These are phyloP conservation scores for Pyralis farinalis DNA, from an alignment of 2,888 invertebrate genomes.

Conservation along the genomic window DNA sequence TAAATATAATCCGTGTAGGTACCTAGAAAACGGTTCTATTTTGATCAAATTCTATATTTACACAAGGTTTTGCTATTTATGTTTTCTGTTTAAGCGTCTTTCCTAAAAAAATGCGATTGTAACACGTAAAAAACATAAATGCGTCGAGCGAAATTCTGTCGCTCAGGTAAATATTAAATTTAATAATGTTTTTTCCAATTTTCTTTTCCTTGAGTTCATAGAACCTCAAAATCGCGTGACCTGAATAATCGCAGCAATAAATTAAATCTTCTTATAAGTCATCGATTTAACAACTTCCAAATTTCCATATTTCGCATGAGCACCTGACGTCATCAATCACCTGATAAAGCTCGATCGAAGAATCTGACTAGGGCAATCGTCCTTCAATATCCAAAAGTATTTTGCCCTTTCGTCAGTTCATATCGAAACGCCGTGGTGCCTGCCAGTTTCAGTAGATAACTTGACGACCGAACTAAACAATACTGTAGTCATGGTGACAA, in stretches of 20 bases:
- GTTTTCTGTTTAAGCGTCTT: no score
- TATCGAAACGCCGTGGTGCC: slow-evolving; percentile 54
- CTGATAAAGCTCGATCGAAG: slow-evolving; percentile 52
- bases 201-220: slow-evolving; percentile 11
- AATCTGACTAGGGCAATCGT: slow-evolving; percentile 37
- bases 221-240: slow-evolving; percentile 17
- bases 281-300: slow-evolving; percentile 28
- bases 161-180: no score
- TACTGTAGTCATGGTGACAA: slow-evolving; percentile 64
- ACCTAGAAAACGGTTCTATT: no score
- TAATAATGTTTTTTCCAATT: no score
- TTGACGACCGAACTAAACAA: slow-evolving; percentile 35
- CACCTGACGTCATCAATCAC: slow-evolving; percentile 65
- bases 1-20: no score
- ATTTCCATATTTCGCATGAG: slow-evolving; percentile 38
- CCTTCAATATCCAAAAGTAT: slow-evolving; percentile 58
- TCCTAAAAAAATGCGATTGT: no score
- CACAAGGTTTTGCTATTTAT: no score
- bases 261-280: slow-evolving; percentile 15
- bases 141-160: no score
- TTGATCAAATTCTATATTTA: no score
- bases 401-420: slow-evolving; percentile 58
- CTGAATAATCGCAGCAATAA: slow-evolving; percentile 10
- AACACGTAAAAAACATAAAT: no score
- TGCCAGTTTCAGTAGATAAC: slow-evolving; percentile 42